Evolutionary conservation across 2,888 invertebrate species (phyloP), one percentile per base, ranked within the genome.

Genomic region (Epiblema foenella): DNA sequence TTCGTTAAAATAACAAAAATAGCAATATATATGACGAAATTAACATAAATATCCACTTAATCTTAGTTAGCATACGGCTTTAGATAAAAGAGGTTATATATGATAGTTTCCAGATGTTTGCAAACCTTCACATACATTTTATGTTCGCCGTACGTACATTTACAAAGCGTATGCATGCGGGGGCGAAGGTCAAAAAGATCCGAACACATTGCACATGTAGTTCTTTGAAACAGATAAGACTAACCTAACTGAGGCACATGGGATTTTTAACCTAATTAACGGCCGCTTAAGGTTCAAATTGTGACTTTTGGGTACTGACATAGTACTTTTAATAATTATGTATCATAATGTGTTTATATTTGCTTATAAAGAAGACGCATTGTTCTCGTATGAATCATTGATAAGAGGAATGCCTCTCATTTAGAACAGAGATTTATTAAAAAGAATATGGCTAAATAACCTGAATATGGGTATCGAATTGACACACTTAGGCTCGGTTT

Each of bases 311-410:
- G 18, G 2, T 52, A 3, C 10, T 0, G 15, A 52, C 15, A 52
- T 52, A 20, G 10, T 8, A 18, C 51, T 63, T 37, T 15, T 2
- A 10, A 52, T 2, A n/a, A n/a, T 15, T 37, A 15, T 18, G 12
- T 20, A 15, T 63, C 49, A 49, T 37, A 33, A 51, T 12, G 51
- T 37, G 46, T 17, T n/a, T 24, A 17, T 49, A 39, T 52, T 52
- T 52, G 52, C 39, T 64, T 64, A 54, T 39, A 54, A 64, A 64
- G 52, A 64, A 64, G 64, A 39, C 64, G 52, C 51, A 51, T 63
- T 64, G n/a, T 64, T 20, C 37, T 54, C 20, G 37, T 1, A 11
- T 64, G 64, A 64, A 64, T 64, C 64, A 64, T 24, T 64, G 64
- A 54, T 64, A 64, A 64, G 4, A 33, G 15, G 18, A 4, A 54